phyloP scores from a whole-genome alignment of 2,113 vertebrate species.

The Erythrolamprus reginae region DNA sequence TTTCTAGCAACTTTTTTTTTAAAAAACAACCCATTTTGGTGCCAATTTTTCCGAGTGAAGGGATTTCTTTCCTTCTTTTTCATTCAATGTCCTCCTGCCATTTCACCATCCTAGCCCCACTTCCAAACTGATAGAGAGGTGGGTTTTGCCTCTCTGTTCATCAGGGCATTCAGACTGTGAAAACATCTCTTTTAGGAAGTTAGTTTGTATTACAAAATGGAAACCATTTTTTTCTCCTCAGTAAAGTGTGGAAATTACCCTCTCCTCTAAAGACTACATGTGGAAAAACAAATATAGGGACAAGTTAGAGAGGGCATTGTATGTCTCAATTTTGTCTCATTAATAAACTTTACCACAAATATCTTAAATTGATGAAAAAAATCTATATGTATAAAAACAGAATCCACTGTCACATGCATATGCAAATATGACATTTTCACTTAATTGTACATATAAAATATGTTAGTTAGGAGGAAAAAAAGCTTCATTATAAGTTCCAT shows the following conservation, averaged over 20 bases:
- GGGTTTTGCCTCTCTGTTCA: background rate
- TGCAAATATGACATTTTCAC: constrained; percentile 34
- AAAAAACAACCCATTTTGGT: background rate
- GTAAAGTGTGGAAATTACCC: background rate
- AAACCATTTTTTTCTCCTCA: background rate
- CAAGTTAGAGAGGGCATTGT: background rate
- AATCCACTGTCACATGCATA: background rate
- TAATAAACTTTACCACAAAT: background rate
- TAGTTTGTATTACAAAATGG: background rate
- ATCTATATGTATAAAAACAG: background rate
- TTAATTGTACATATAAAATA: constrained; percentile 41
- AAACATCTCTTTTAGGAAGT: background rate
- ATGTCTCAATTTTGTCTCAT: background rate
- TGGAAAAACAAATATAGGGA: background rate
- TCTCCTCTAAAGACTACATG: background rate
- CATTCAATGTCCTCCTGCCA: background rate
- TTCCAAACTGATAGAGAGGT: background rate
- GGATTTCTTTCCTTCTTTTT: background rate
- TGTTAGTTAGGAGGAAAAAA: constrained; percentile 9
- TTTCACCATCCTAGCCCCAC: background rate
- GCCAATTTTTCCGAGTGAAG: background rate
- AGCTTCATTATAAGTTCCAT: constrained; percentile 35
- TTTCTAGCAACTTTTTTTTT: background rate
- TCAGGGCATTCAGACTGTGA: background rate
- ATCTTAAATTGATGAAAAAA: background rate